Evolutionary conservation across 2,797 vertebrate species (phyloP).

Genomic region (Tokudaia muenninki): DNA sequence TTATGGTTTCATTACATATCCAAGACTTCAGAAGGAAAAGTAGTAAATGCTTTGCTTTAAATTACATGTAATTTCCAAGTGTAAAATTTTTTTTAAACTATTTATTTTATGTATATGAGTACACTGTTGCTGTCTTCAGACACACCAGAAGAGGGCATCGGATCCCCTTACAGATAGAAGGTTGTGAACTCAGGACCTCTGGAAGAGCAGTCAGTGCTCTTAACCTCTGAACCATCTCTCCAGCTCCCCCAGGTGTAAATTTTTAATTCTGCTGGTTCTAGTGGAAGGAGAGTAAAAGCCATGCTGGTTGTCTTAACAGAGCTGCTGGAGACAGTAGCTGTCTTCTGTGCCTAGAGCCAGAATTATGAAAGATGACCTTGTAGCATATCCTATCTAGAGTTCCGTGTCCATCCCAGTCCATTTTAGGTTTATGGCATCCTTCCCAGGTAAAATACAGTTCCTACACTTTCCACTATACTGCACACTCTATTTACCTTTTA

Average conservation of each 20-base stretch:
- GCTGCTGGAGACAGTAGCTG: neutral
- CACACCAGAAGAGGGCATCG: too few relatives aligned
- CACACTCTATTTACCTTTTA: neutral
- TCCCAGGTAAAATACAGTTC: neutral
- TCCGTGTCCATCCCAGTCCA: neutral
- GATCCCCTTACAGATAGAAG: too few relatives aligned
- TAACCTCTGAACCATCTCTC: too few relatives aligned
- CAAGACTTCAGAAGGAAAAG: constrained; percentile 26
- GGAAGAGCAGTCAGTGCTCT: too few relatives aligned
- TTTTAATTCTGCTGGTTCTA: constrained; percentile 4
- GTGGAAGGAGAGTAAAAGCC: neutral
- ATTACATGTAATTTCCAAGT: constrained; percentile 40
- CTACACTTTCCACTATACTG: neutral
- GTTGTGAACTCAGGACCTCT: too few relatives aligned
- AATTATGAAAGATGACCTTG: neutral
- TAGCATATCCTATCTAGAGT: neutral
- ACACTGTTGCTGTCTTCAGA: too few relatives aligned
- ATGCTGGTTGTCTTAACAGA: neutral
- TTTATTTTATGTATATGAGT: too few relatives aligned
- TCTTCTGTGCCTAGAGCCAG: neutral
- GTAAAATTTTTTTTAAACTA: neutral
- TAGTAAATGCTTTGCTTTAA: constrained; percentile 52
- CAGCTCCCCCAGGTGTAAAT: neutral
- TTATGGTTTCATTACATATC: constrained; percentile 21
- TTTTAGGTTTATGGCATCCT: neutral